A percentile compares a stretch with the other conserved stretches of the same genome.
Evolutionary conservation across 2,113 vertebrate genomes (phyloP).

Genomic region (Corapipo altera): DNA sequence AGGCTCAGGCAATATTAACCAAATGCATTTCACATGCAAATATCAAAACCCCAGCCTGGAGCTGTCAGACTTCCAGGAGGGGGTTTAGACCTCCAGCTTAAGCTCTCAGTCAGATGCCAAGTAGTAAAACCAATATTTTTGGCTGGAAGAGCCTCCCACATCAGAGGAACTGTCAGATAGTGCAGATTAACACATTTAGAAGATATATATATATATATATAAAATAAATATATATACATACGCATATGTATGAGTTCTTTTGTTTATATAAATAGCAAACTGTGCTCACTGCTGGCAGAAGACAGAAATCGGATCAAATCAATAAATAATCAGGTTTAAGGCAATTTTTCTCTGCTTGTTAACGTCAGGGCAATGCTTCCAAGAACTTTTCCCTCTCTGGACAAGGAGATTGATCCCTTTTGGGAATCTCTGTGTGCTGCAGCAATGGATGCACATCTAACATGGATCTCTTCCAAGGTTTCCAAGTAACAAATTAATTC

Average conservation of each 20-base stretch:
- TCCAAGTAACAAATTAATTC: neutral
- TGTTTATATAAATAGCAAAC: neutral
- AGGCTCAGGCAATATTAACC: neutral
- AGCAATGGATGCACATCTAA: neutral
- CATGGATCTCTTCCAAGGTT: neutral
- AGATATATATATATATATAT: no score
- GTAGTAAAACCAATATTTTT: neutral
- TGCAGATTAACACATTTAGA: neutral
- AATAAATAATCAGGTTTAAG: neutral
- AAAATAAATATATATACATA: rapidly evolving
- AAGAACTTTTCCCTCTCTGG: neutral
- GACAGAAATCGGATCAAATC: neutral
- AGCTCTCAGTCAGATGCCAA: neutral
- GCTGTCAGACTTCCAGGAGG: neutral
- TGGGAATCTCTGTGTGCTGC: neutral
- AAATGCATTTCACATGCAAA: neutral
- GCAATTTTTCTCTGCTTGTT: neutral
- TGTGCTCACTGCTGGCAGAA: neutral
- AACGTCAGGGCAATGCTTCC: neutral
- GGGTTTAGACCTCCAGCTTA: neutral
- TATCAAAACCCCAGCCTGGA: neutral
- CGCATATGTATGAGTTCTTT: neutral
- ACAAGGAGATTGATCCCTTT: neutral
- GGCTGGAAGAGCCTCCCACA: neutral
- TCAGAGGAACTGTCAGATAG: neutral